phyloP scores from a whole-genome alignment of 2,113 vertebrate species.

The Anolis sagrei region DNA sequence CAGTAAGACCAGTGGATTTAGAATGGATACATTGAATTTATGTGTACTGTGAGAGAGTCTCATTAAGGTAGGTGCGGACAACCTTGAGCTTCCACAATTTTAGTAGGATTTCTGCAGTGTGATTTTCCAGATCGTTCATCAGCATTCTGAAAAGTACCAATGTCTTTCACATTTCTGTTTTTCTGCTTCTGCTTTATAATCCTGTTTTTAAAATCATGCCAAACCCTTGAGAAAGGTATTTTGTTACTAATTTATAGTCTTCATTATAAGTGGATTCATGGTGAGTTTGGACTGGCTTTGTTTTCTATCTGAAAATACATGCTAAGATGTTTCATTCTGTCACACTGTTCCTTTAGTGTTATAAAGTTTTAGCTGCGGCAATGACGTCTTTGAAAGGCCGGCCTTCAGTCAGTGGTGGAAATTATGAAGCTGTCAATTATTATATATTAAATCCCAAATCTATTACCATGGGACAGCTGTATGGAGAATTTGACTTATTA shows the following conservation, averaged over 20 bases:
- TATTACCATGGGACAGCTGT: conserved; percentile 95
- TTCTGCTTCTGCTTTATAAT: conserved; percentile 7
- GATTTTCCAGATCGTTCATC: conserved; percentile 22
- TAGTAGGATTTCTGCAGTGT: conserved; percentile 2
- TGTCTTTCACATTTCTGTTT: neutral
- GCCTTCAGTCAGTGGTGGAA: conserved; percentile 86
- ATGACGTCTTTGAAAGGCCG: conserved; percentile 87
- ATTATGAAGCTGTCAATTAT: conserved; percentile 84
- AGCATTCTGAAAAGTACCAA: neutral
- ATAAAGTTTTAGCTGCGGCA: conserved; percentile 86
- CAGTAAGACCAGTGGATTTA: conserved; percentile 22
- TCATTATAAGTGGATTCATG: conserved; percentile 37
- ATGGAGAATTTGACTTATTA: conserved; percentile 91
- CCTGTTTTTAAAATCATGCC: conserved; percentile 1
- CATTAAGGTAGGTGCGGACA: conserved; percentile 12
- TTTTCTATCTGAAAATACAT: neutral
- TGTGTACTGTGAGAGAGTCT: conserved; percentile 13
- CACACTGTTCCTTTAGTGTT: conserved; percentile 80
- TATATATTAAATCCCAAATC: conserved; percentile 93
- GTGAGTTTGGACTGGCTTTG: conserved; percentile 34
- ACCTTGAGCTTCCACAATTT: conserved; percentile 22
- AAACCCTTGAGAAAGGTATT: neutral
- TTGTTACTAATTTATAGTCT: conserved; percentile 8
- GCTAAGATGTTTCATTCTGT: conserved; percentile 37
- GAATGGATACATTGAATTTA: conserved; percentile 37